phyloP scores from a whole-genome alignment of 2,113 vertebrate species.

The Rhabdornis inornatus region DNA sequence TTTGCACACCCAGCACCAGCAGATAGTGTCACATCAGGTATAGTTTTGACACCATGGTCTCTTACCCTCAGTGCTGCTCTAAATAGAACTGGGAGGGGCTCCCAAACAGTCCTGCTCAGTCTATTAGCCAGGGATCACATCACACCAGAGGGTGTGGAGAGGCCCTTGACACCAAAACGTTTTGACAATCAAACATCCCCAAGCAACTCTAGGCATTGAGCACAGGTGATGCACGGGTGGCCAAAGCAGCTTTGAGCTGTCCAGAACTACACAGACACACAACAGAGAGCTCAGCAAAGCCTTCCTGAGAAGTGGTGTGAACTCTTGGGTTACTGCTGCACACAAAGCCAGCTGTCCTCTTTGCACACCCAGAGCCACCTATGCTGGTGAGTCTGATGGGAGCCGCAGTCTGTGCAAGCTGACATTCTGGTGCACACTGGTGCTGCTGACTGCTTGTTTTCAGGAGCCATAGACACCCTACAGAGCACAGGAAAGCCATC shows the following conservation, averaged over 20 bases:
- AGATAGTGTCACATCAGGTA: not conserved
- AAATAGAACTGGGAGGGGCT: not conserved
- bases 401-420: not conserved
- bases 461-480: not conserved
- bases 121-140: not conserved
- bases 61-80: not conserved
- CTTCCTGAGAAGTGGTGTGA: not conserved
- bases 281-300: conserved; percentile 26
- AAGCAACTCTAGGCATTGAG: not conserved
- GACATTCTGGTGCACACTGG: not conserved
- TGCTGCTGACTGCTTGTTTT: not conserved
- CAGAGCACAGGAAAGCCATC: not conserved
- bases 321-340: not conserved
- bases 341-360: not conserved
- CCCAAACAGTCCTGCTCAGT: not conserved
- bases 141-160: not conserved
- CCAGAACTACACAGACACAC: not conserved
- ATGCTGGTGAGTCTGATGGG: not conserved
- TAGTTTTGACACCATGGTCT: not conserved
- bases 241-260: conserved; percentile 15
- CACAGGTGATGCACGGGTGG: not conserved
- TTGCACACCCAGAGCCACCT: not conserved
- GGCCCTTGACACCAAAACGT: conserved; percentile 22
- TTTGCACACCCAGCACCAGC: not conserved
- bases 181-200: conserved; percentile 48